phyloP scores from a whole-genome alignment of 2,797 vertebrate species.

The Malurus splendens region DNA sequence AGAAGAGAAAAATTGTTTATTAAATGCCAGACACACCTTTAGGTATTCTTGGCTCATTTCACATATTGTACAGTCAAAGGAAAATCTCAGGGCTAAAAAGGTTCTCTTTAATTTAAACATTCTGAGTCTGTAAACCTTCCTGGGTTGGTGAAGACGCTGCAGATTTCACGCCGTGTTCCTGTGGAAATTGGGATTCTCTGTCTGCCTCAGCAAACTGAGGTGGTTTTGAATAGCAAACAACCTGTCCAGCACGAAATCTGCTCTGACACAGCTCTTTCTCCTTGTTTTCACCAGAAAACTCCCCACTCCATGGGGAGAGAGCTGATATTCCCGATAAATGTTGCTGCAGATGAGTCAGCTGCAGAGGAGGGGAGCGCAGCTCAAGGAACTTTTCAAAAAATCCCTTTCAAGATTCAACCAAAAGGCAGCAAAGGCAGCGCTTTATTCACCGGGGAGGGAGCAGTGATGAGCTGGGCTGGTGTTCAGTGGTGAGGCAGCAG shows the following conservation, averaged over 20 bases:
- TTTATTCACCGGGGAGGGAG: not conserved
- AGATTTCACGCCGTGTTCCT: not conserved
- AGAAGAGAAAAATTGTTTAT: not conserved
- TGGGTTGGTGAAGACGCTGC: not conserved
- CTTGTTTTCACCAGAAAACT: not conserved
- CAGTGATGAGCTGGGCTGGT: not conserved
- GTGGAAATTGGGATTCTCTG: not conserved
- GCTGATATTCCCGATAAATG: not conserved
- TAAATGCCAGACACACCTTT: not conserved
- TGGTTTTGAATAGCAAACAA: not conserved
- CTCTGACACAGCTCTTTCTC: not conserved
- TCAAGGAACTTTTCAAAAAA: not conserved
- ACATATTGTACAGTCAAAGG: not conserved
- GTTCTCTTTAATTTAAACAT: not conserved
- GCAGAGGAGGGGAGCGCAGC: not conserved
- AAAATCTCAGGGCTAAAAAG: not conserved
- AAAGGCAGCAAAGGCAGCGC: not conserved
- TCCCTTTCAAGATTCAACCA: not conserved
- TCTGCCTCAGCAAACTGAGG: not conserved
- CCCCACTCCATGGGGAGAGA: not conserved
- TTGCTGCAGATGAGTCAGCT: slow-evolving; percentile 15
- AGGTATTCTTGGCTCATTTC: not conserved
- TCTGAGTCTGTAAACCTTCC: not conserved
- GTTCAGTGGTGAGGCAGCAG: not conserved
- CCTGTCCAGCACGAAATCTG: not conserved